Evolutionary conservation across 2,113 vertebrate genomes (phyloP).

Genomic region (Dryoscopus gambensis): DNA sequence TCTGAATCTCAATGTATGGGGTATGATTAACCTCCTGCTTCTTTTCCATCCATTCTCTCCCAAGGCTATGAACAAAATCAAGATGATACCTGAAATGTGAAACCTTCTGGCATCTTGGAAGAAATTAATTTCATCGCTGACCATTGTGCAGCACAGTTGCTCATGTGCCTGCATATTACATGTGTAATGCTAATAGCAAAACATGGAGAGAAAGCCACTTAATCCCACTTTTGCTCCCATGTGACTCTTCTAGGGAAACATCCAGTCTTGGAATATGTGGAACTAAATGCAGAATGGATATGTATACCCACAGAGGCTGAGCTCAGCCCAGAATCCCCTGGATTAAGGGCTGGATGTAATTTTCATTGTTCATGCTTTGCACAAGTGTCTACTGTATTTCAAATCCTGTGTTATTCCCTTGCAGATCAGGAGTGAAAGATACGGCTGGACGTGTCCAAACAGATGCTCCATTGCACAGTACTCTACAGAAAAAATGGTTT

Average conservation of each 20-base stretch:
- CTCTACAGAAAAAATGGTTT: background rate
- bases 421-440: conserved; percentile 1
- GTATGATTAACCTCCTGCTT: background rate
- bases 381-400: conserved; percentile 41
- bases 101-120: background rate
- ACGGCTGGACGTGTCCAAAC: background rate
- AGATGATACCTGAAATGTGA: background rate
- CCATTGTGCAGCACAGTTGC: background rate
- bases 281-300: conserved; percentile 33
- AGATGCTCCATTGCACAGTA: background rate
- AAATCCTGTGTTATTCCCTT: conserved; percentile 20
- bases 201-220: conserved; percentile 30
- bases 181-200: conserved; percentile 17
- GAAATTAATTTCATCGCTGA: background rate
- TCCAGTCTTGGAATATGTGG: background rate
- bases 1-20: background rate
- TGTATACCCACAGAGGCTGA: background rate
- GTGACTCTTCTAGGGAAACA: background rate
- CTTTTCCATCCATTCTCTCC: background rate
- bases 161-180: background rate
- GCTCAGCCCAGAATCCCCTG: conserved; percentile 31
- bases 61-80: background rate
- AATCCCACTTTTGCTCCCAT: conserved; percentile 20
- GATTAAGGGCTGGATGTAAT: conserved; percentile 46
- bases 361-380: conserved; percentile 40